Base-by-base conservation (phyloP, 1,140 invertebrate genomes). In the Spodoptera frugiperda region DNA sequence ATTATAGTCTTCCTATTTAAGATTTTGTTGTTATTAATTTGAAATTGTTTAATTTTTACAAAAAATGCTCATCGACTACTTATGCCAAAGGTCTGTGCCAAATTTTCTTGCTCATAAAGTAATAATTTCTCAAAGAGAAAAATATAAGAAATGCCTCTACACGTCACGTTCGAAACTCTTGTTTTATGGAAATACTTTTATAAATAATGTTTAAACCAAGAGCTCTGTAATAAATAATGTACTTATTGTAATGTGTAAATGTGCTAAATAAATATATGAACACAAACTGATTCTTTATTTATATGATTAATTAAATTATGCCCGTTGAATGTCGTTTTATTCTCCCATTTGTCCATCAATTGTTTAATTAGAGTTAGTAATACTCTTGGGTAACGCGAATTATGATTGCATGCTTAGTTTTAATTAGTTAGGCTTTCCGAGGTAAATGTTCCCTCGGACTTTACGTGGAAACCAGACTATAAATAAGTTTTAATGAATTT, bases 41-140 rank as follows among this genome's bases (percentile, higher is more conserved):
- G 15, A 48, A 48, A 46, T 30, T 57, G 49, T 49, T 76, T 67
- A 17, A 46, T 51, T 78, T 19, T 73, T 80, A 77, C n/a, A 71
- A 70, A 74, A 19, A 39, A 79, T 75, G 72, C 59, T 75, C 72
- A 53, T 65, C 12, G 46, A 39, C 25, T 53, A 39, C 46, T 63
- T 39, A 51, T 74, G 71, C 71, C 71, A 74, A 74, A 75, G 61
- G 70, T 49, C 19, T 51, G 72, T 84, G 82, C 82, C 82, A 84
- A 84, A 84, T 61, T 74, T 67, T 78, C 49, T 82, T 82, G 83
- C 82, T 84, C 80, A 82, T 78, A 6, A 77, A 78, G 55, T 49
- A 53, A 71, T 57, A 19, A 49, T 67, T 82, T 78, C 73, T 81
- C 82, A 61, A 72, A 61, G 76, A 78, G 79, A 83, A 67, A 78